A percentile compares a stretch with the other conserved stretches of the same genome.
Evolutionary conservation across 1,140 invertebrate species (phyloP).

Genomic region (Polypedilum pembai): DNA sequence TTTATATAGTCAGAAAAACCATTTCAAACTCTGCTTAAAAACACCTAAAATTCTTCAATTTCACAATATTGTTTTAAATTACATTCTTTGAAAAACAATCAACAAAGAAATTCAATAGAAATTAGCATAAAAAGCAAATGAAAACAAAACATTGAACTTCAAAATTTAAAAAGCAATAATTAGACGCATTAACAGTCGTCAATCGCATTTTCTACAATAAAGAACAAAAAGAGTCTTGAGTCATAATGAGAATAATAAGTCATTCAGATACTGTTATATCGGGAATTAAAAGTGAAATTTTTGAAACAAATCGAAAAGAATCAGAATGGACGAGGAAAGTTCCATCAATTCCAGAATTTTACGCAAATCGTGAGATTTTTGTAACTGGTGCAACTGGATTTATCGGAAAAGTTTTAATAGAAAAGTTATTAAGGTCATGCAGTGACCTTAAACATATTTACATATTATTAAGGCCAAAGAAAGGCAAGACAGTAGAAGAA

Average conservation of each 20-base stretch:
- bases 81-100: too few relatives aligned
- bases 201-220: too few relatives aligned
- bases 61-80: too few relatives aligned
- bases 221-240: not conserved
- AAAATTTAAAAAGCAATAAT: too few relatives aligned
- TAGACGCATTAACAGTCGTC: too few relatives aligned
- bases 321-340: conserved; percentile 27
- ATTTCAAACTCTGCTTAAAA: too few relatives aligned
- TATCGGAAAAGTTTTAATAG: conserved; percentile 77
- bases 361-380: conserved; percentile 54
- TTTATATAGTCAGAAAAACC: too few relatives aligned
- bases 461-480: conserved; percentile 69
- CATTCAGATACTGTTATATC: not conserved
- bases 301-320: not conserved
- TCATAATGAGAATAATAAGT: conserved; percentile 12
- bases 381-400: conserved; percentile 71
- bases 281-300: not conserved
- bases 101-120: too few relatives aligned
- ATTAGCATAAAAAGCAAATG: too few relatives aligned
- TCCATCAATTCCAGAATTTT: conserved; percentile 46
- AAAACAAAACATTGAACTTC: too few relatives aligned
- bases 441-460: conserved; percentile 64
- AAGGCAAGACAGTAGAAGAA: conserved; percentile 56
- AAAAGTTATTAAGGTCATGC: conserved; percentile 72
- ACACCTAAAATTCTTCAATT: too few relatives aligned